Base-by-base conservation (phyloP, 2,113 vertebrate species). In the Siniperca chuatsi region DNA sequence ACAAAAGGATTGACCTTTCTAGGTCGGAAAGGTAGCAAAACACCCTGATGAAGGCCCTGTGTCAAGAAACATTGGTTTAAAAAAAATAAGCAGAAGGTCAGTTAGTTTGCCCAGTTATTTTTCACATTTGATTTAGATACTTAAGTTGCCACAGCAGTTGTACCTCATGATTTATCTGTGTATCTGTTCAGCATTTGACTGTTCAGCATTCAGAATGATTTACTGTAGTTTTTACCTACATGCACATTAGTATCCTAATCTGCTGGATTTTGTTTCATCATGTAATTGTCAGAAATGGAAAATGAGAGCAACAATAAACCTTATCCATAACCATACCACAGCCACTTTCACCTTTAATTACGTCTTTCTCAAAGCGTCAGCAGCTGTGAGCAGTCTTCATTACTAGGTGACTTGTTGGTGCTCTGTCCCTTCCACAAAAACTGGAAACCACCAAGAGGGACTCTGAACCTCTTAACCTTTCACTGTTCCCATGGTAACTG, bases 381-480 rank as follows among this genome's bases (percentile, higher is more conserved):
- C n/a, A 52, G 64, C 10, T 75, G 58, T 8, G 7, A 52, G 18
- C 2, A 33, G 1, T 11, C 6, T 23, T 68, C 35, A 21, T 16
- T 50, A 69, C 50, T 46, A 1, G 33, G 10, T 25, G 57, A 60
- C 40, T 66, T 23, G 8, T 16, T 42, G 52, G 82, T 83, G 77
- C 68, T 87, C 60, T 77, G 23, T 74, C 66, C 29, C 69, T 80
- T 62, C 65, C 57, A 69, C 78, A 75, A 73, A 84, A 73, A 71
- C 33, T 79, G 46, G 35, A 87, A 86, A 68, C 44, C 82, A 81
- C 67, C 44, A 35, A 35, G 55, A 87, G 23, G 64, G 61, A 40
- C 73, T 72, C 54, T 85, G 70, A 87, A 86, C 79, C 76, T 77
- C 64, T 84, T 86, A 84, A 90, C 90, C 88, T 86, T 79, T 90